Base-by-base conservation (phyloP, 2,888 invertebrate genomes). In the Leucoma salicis region DNA sequence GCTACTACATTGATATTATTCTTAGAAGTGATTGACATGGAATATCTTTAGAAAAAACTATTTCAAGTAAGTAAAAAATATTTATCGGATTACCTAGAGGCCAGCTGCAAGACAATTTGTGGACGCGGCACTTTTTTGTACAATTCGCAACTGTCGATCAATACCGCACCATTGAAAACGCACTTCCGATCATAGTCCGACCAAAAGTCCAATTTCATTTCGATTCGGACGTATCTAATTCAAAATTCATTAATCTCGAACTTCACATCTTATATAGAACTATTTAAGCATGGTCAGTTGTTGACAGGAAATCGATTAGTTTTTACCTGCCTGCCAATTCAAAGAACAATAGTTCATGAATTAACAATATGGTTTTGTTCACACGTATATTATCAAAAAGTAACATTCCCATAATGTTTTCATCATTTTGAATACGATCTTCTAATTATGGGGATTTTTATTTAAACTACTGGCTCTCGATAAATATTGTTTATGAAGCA, bases 181-280 rank as follows among this genome's bases (percentile, higher is more conserved):
- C 75, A 88, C 85, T 89, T 88, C 89, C 88, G 85, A 87, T 83
- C 77, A 72, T n/a, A n/a, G n/a, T n/a, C n/a, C n/a, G n/a, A n/a
- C n/a, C n/a, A 61, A 66, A 73, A 79, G 78, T 82, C 78, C 81
- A 86, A 85, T 84, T 85, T 81, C 71, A 74, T 76, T 86, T 81
- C 77, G 71, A 77, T 80, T 82, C 78, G 80, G 81, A 84, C 86
- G 86, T 81, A 74, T 79, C 86, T 82, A 88, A 89, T 88, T 81
- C 70, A 70, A 74, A 76, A 79, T 79, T 84, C 89, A 89, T 89
- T 87, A 89, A 88, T 89, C 88, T 87, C 78, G 46, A 56, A 46
- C 63, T 70, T 68, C 72, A 58, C 70, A 71, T 70, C 66, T 64
- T 72, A 59, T 53, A 70, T 62, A 49, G 55, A 73, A 58, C 77